Percentiles rank a stretch among this genome's conserved stretches.
Evolutionary conservation across 1,140 invertebrate genomes (phyloP).

Genomic region (Pogonognathellus flavescens): DNA sequence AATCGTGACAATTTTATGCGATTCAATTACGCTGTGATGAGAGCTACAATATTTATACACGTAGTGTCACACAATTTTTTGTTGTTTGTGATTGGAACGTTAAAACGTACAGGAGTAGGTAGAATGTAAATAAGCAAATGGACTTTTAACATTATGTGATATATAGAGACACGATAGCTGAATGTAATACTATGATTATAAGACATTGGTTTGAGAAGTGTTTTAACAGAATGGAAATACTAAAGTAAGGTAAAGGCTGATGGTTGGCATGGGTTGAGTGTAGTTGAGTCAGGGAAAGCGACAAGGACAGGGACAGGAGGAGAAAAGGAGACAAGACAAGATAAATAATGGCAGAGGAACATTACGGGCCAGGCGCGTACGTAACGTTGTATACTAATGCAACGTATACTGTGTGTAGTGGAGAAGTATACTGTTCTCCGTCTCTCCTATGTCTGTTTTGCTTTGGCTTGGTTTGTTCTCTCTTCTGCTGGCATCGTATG

Average conservation of each 20-base stretch:
- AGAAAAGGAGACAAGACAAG: slow-evolving; percentile 54
- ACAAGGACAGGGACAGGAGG: slow-evolving; percentile 50
- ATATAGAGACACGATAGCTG: no score
- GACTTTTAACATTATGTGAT: no score
- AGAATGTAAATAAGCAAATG: no score
- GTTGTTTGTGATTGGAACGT: no score
- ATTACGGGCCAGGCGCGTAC: slow-evolving; percentile 50
- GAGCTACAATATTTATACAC: no score
- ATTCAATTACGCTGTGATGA: no score
- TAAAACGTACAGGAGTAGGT: no score
- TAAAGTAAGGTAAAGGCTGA: slow-evolving; percentile 8
- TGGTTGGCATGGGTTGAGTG: slow-evolving; percentile 30
- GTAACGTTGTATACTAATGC: neutral
- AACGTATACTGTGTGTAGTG: neutral
- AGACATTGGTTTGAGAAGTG: neutral
- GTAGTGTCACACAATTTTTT: no score
- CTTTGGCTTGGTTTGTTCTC: neutral
- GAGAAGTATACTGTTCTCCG: neutral
- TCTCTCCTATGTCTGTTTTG: neutral
- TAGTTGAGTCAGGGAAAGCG: slow-evolving; percentile 50
- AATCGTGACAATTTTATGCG: no score
- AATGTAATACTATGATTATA: no score
- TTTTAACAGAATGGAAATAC: neutral
- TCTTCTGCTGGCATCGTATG: neutral
- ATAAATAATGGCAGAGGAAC: slow-evolving; percentile 60